Evolutionary conservation across 2,888 invertebrate species (phyloP).

Genomic region (Sarcophaga variegata): DNA sequence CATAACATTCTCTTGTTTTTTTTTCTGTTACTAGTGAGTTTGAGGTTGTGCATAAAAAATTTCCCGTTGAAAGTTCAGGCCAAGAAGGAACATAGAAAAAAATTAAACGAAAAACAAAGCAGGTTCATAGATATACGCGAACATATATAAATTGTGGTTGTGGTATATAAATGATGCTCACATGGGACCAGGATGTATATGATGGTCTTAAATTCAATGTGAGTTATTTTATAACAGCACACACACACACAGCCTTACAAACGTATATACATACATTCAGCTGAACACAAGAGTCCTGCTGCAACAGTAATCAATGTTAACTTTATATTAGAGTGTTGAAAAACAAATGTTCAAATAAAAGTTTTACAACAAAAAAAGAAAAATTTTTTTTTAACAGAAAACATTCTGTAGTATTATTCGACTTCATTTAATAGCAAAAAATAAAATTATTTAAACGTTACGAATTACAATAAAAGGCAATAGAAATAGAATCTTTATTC

Average conservation of each 20-base stretch:
- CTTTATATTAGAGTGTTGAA: slow-evolving; percentile 69
- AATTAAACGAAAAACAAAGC: slow-evolving; percentile 2
- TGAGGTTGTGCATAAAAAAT: slow-evolving; percentile 54
- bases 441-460: background rate
- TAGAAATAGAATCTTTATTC: too few relatives aligned
- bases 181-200: slow-evolving; percentile 65
- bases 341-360: slow-evolving; percentile 54
- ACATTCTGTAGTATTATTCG: slow-evolving; percentile 53
- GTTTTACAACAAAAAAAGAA: slow-evolving; percentile 65
- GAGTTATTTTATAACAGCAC: slow-evolving; percentile 48
- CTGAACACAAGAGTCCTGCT: slow-evolving; percentile 6
- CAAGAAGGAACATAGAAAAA: slow-evolving; percentile 10
- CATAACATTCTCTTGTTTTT: slow-evolving; percentile 63
- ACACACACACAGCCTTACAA: background rate
- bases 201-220: slow-evolving; percentile 65
- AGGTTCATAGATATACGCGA: slow-evolving; percentile 19
- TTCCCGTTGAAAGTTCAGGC: slow-evolving; percentile 42
- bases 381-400: slow-evolving; percentile 35
- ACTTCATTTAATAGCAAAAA: slow-evolving; percentile 48
- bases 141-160: slow-evolving; percentile 67
- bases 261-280: slow-evolving; percentile 2
- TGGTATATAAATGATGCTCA: slow-evolving; percentile 68
- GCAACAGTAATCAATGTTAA: slow-evolving; percentile 74
- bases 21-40: slow-evolving; percentile 24
- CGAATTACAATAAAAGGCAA: too few relatives aligned